Base-by-base conservation (phyloP, 2,797 vertebrate genomes). In the Galaxias olidus region DNA sequence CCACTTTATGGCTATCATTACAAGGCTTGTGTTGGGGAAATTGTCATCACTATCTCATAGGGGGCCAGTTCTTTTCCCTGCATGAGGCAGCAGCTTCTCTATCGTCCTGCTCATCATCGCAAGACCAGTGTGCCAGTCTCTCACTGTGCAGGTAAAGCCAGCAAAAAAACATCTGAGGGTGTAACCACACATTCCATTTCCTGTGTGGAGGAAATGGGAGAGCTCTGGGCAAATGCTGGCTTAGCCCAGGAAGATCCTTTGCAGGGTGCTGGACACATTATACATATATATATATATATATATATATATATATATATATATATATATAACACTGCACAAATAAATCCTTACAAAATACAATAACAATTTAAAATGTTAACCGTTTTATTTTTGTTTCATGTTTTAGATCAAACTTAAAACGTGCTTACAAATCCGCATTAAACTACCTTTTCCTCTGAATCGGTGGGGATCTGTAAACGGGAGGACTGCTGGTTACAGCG, bases 171-270 rank as follows among this genome's bases (percentile, higher is more conserved):
- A 13, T 13, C 10, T n/a, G 41, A 43, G 43, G 47, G 59, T 68
- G 59, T 43, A 54, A 51, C 63, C 50, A 12, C 17, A 63, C 60
- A 51, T 18, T 61, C 18, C 4, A 41, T 42, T 73, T 59, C 48
- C 43, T 61, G 41, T 59, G 59, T 0, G 48, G 40, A 9, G 53
- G n/a, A 20, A 55, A 45, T 59, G 43, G 41, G 47, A 67, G 9
- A 66, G 68, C 55, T 10, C 18, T 30, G 40, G 30, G 40, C 12
- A 11, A 6, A 77, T 63, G 68, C 61, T 66, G 63, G 43, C 71
- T 68, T 49, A 57, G 72, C 68, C 68, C 44, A 65, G 74, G 68
- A n/a, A n/a, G n/a, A n/a, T n/a, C n/a, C n/a, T n/a, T n/a, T n/a
- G n/a, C n/a, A n/a, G n/a, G n/a, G n/a, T n/a, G n/a, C n/a, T n/a